These are phyloP conservation scores for Apostichopus parvimensis DNA, from an alignment of 35 echinoderm and acorn worm species.

Conservation along the genomic window DNA sequence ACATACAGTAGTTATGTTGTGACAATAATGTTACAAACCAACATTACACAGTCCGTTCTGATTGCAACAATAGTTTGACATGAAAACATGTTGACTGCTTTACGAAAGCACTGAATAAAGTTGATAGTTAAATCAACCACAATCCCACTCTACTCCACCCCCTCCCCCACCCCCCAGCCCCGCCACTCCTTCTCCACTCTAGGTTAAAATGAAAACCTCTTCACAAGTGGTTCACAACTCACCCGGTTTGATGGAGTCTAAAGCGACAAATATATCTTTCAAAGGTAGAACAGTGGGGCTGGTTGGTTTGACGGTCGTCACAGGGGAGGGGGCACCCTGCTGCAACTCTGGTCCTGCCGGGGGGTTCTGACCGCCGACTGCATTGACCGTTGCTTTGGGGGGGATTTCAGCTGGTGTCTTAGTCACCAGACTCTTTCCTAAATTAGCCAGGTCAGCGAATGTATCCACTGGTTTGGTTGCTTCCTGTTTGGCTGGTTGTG, in stretches of 20 bases:
- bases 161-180: neutral
- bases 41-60: too few relatives aligned
- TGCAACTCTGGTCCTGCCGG: neutral
- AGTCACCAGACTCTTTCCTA: slow-evolving; percentile 76
- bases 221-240: slow-evolving; percentile 3
- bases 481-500: slow-evolving; percentile 13
- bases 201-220: too few relatives aligned
- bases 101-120: neutral
- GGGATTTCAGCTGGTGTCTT: slow-evolving; percentile 46
- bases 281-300: slow-evolving; percentile 76
- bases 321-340: neutral
- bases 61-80: too few relatives aligned
- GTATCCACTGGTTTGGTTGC: slow-evolving; percentile 43
- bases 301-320: slow-evolving; percentile 17
- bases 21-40: too few relatives aligned
- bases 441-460: slow-evolving; percentile 72
- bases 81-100: too few relatives aligned
- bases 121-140: neutral
- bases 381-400: slow-evolving; percentile 6
- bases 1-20: too few relatives aligned
- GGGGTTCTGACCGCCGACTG: slow-evolving; percentile 5
- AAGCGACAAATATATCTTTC: slow-evolving; percentile 85
- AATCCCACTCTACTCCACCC: neutral
- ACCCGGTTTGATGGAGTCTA: slow-evolving; percentile 92
- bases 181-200: neutral